A percentile compares a stretch with the other conserved stretches of the same genome.
phyloP scores from a whole-genome alignment of 2,113 vertebrate species.

The Mola mola region DNA sequence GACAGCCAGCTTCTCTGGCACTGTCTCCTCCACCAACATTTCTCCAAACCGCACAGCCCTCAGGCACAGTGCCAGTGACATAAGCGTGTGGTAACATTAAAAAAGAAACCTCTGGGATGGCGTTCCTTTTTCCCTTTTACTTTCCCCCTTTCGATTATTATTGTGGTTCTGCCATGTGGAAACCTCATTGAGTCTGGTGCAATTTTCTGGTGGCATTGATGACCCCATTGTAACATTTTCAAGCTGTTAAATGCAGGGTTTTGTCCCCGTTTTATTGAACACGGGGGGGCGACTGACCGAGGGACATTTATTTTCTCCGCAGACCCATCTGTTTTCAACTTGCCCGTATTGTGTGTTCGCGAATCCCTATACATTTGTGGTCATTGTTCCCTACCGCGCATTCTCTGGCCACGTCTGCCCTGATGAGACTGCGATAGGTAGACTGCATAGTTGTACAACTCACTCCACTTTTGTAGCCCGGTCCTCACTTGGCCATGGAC shows the following conservation, averaged over 20 bases:
- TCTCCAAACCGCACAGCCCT: slow-evolving; percentile 67
- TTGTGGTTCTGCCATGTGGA: slow-evolving; percentile 65
- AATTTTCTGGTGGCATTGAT: slow-evolving; percentile 55
- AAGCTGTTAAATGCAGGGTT: slow-evolving; percentile 63
- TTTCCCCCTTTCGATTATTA: slow-evolving; percentile 71
- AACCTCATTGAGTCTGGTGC: slow-evolving; percentile 60
- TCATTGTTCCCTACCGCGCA: slow-evolving; percentile 52
- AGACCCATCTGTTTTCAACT: slow-evolving; percentile 65
- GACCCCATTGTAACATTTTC: slow-evolving; percentile 58
- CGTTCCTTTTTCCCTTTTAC: slow-evolving; percentile 64
- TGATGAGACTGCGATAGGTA: slow-evolving; percentile 56
- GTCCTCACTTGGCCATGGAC: slow-evolving; percentile 55
- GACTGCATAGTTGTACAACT: slow-evolving; percentile 61
- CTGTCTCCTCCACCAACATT: slow-evolving; percentile 49
- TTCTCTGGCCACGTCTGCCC: slow-evolving; percentile 41
- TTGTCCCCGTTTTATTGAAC: slow-evolving; percentile 58
- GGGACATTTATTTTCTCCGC: slow-evolving; percentile 57
- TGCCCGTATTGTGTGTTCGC: slow-evolving; percentile 25
- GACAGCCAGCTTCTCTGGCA: slow-evolving; percentile 54
- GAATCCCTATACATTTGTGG: slow-evolving; percentile 51
- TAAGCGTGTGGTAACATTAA: slow-evolving; percentile 74
- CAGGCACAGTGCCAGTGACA: slow-evolving; percentile 71
- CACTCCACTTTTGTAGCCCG: slow-evolving; percentile 58
- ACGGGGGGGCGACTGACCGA: slow-evolving; percentile 47
- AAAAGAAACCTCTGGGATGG: slow-evolving; percentile 67